These are phyloP conservation scores for Ruditapes philippinarum DNA, from an alignment of 1,140 invertebrate genomes.

Conservation along the genomic window DNA sequence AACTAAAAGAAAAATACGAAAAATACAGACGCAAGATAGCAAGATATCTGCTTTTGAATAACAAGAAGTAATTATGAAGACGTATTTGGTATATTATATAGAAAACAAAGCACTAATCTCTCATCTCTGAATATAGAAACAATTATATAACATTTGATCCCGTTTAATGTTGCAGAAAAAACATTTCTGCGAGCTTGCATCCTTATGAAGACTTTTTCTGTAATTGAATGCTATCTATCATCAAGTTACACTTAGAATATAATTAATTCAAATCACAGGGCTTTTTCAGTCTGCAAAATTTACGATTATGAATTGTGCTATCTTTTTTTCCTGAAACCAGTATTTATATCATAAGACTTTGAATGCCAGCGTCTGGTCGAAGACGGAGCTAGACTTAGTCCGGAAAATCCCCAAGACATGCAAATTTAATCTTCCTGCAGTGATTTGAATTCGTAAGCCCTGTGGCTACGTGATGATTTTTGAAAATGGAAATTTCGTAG, in stretches of 20 bases:
- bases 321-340: slow-evolving; percentile 52
- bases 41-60: no score
- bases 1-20: no score
- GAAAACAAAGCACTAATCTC: no score
- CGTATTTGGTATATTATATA: no score
- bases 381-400: slow-evolving; percentile 6
- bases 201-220: not conserved
- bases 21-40: no score
- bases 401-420: slow-evolving; percentile 51
- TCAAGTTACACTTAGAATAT: slow-evolving; percentile 42
- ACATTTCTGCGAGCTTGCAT: slow-evolving; percentile 1
- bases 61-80: no score
- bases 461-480: slow-evolving; percentile 35
- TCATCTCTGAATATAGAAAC: not conserved
- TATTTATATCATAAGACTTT: slow-evolving; percentile 61
- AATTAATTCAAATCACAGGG: slow-evolving; percentile 65
- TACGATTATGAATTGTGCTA: slow-evolving; percentile 63
- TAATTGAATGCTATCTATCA: slow-evolving; percentile 66
- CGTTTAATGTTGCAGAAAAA: slow-evolving; percentile 32
- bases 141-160: not conserved
- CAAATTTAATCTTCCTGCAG: slow-evolving; percentile 43
- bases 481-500: slow-evolving; percentile 55
- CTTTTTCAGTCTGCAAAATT: slow-evolving; percentile 54
- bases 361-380: slow-evolving; percentile 42
- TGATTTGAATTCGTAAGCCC: slow-evolving; percentile 62